phyloP scores from a whole-genome alignment of 2,888 invertebrate genomes.

The Leucophora obtusa region DNA sequence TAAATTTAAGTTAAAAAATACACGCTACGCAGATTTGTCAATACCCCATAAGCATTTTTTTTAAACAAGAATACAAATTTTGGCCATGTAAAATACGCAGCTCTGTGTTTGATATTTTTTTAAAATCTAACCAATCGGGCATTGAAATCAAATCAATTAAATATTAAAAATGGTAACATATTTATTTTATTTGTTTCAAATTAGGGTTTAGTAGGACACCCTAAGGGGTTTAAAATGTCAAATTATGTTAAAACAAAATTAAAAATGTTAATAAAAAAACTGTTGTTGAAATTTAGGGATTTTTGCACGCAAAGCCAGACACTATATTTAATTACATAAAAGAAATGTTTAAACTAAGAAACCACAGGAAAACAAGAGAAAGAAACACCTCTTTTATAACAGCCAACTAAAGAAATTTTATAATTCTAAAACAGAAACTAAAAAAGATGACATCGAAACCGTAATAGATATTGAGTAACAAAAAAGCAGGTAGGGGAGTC shows the following conservation, averaged over 20 bases:
- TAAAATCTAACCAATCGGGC: no score
- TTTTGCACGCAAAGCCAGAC: constrained; percentile 39
- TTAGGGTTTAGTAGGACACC: constrained; percentile 48
- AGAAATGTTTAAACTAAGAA: constrained; percentile 14
- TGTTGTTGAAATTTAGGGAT: constrained; percentile 25
- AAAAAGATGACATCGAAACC: constrained; percentile 18
- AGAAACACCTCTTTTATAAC: constrained; percentile 51
- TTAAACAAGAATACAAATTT: no score
- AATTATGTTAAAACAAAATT: constrained; percentile 31
- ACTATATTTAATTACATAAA: constrained; percentile 33
- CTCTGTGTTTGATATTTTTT: no score
- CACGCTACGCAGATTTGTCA: no score
- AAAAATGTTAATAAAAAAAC: not conserved
- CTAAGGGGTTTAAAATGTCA: constrained; percentile 9
- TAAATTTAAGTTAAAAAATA: no score
- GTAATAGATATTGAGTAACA: not conserved
- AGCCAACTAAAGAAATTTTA: constrained; percentile 19
- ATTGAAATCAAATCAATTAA: not conserved
- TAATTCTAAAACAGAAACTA: constrained; percentile 23
- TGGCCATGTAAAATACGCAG: no score
- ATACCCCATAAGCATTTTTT: no score
- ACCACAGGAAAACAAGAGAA: constrained; percentile 17
- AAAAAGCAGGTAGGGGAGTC: not conserved
- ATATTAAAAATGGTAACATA: not conserved
- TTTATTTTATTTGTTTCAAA: constrained; percentile 16